phyloP scores from a whole-genome alignment of 2,113 vertebrate genomes.

The Toxotes chatareus region DNA sequence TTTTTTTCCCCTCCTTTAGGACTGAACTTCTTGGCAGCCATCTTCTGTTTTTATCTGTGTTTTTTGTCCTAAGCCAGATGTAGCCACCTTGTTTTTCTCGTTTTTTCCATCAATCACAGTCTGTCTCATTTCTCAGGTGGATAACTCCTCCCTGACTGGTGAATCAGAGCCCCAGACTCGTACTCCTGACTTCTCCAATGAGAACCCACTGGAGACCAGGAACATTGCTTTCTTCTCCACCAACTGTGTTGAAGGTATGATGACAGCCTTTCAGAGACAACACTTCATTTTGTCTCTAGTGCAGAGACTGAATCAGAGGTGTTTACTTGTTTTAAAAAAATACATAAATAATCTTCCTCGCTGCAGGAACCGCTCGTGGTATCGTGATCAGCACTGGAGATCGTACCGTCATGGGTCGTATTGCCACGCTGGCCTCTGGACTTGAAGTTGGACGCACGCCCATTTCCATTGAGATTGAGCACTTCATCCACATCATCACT shows the following conservation, averaged over 20 bases:
- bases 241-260: slow-evolving; percentile 96
- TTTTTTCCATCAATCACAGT: background rate
- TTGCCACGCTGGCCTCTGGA: slow-evolving; percentile 94
- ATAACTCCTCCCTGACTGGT: slow-evolving; percentile 95
- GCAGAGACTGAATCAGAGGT: background rate
- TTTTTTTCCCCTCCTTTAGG: background rate
- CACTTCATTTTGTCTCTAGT: background rate
- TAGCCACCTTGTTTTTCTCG: background rate
- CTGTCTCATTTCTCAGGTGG: slow-evolving; percentile 83
- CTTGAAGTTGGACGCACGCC: slow-evolving; percentile 91
- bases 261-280: background rate
- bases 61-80: background rate
- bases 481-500: slow-evolving; percentile 97
- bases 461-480: slow-evolving; percentile 95
- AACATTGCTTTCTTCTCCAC: slow-evolving; percentile 98
- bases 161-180: slow-evolving; percentile 95
- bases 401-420: slow-evolving; percentile 95
- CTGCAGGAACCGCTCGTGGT: slow-evolving; percentile 88
- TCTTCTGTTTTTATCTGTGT: background rate
- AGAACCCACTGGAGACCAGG: slow-evolving; percentile 94
- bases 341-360: accelerated
- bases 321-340: background rate
- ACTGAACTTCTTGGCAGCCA: too few species aligned
- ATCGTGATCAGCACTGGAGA: slow-evolving; percentile 93
- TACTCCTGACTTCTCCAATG: slow-evolving; percentile 93